A percentile compares a stretch with the other conserved stretches of the same genome.
Evolutionary conservation across 2,113 vertebrate species (phyloP).

Genomic region (Thalassarche chlororhynchos): DNA sequence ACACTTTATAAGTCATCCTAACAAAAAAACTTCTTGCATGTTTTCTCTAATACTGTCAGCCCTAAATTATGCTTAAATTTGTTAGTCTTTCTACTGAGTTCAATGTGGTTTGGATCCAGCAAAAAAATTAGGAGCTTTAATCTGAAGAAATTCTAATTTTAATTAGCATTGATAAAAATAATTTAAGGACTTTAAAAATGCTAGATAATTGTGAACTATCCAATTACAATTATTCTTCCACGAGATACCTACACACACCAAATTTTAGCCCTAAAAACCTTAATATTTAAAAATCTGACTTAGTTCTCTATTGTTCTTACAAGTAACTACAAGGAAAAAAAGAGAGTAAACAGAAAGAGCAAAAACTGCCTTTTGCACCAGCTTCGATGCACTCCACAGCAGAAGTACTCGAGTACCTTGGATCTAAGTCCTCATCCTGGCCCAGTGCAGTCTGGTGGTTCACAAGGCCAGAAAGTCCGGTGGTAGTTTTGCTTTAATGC

Average conservation of each 20-base stretch:
- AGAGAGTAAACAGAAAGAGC: not conserved
- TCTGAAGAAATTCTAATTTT: not conserved
- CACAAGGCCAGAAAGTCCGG: not conserved
- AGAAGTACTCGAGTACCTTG: not conserved
- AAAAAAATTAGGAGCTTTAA: not conserved
- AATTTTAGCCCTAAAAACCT: not conserved
- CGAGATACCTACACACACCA: not conserved
- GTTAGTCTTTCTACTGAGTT: not conserved
- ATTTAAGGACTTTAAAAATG: not conserved
- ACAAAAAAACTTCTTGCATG: not conserved
- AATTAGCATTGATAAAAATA: not conserved
- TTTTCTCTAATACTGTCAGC: not conserved
- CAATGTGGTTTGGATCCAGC: rapidly evolving
- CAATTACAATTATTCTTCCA: not conserved
- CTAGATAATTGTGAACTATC: not conserved
- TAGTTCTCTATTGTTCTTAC: not conserved
- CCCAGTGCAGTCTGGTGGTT: not conserved
- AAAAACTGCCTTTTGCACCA: not conserved
- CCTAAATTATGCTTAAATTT: not conserved
- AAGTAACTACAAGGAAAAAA: not conserved
- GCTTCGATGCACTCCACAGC: not conserved
- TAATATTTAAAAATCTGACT: not conserved
- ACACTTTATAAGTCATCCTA: not conserved
- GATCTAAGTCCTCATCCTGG: not conserved
- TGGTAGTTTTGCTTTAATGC: rapidly evolving